Evolutionary conservation across 2,888 invertebrate species (phyloP).

Genomic region (Taphrorychus bicolor): DNA sequence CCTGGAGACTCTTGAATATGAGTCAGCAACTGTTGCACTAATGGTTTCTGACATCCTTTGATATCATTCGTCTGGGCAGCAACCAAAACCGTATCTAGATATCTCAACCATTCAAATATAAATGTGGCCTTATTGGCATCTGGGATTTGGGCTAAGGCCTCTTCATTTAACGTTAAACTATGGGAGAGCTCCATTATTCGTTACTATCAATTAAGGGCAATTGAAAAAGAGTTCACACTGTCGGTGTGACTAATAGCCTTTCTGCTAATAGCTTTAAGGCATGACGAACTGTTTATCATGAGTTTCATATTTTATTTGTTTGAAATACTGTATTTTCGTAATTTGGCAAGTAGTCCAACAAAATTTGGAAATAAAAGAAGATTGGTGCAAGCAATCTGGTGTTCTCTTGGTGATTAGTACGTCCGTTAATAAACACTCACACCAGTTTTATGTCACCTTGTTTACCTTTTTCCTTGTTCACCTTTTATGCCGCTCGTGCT

Average conservation of each 20-base stretch:
- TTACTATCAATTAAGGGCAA: background rate
- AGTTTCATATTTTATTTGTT: background rate
- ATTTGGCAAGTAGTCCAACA: background rate
- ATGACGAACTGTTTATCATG: background rate
- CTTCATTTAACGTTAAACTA: slow-evolving; percentile 93
- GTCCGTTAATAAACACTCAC: too few relatives aligned
- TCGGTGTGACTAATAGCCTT: background rate
- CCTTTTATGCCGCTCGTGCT: too few relatives aligned
- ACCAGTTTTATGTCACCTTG: too few relatives aligned
- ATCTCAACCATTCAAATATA: slow-evolving; percentile 97
- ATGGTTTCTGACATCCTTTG: slow-evolving; percentile 93
- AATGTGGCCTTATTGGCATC: slow-evolving; percentile 95
- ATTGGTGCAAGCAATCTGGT: too few relatives aligned
- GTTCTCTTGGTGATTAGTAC: too few relatives aligned
- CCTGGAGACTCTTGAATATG: slow-evolving; percentile 91
- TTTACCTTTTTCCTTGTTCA: too few relatives aligned
- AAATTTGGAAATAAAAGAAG: background rate
- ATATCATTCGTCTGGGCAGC: slow-evolving; percentile 97
- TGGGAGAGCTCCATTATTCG: slow-evolving; percentile 89
- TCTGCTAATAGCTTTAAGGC: too few relatives aligned
- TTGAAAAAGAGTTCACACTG: background rate
- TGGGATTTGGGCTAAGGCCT: slow-evolving; percentile 89
- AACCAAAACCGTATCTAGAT: slow-evolving; percentile 92
- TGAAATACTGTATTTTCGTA: background rate
- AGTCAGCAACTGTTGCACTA: slow-evolving; percentile 91